These are phyloP conservation scores for Kryptopterus vitreolus DNA, from an alignment of 2,797 vertebrate species.

Conservation along the genomic window DNA sequence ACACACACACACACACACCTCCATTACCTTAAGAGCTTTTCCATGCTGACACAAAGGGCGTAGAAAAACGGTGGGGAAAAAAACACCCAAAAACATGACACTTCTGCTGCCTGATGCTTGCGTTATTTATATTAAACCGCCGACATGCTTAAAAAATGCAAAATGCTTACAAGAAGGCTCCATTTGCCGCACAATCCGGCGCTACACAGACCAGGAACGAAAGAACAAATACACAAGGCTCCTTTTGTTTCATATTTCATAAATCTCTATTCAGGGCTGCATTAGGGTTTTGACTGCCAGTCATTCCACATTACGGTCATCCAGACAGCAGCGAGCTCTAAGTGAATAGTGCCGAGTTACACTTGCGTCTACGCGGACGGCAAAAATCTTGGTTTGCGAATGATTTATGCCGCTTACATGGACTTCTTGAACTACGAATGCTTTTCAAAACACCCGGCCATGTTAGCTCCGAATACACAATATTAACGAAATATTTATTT, in stretches of 20 bases:
- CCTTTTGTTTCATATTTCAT: slow-evolving; percentile 75
- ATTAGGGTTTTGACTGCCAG: slow-evolving; percentile 59
- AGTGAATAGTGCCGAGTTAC: slow-evolving; percentile 36
- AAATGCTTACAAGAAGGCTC: slow-evolving; percentile 74
- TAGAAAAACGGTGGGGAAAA: not conserved
- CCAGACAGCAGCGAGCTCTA: slow-evolving; percentile 36
- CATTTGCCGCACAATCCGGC: slow-evolving; percentile 63
- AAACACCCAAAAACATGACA: slow-evolving; percentile 54
- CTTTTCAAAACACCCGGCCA: not conserved
- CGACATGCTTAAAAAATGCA: slow-evolving; percentile 72
- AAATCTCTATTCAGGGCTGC: slow-evolving; percentile 63
- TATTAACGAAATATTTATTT: not conserved
- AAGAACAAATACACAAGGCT: slow-evolving; percentile 66
- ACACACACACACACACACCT: not conserved
- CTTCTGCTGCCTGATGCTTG: slow-evolving; percentile 70
- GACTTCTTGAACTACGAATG: slow-evolving; percentile 12
- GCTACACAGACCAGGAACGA: slow-evolving; percentile 56
- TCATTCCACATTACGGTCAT: slow-evolving; percentile 71
- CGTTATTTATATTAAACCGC: slow-evolving; percentile 72
- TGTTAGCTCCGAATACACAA: not conserved
- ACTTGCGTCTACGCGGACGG: slow-evolving; percentile 17
- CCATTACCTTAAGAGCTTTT: slow-evolving; percentile 2
- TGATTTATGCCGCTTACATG: slow-evolving; percentile 30
- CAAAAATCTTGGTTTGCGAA: slow-evolving; percentile 4
- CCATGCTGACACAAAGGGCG: not conserved